These are phyloP conservation scores for Pinctada fucata DNA, from an alignment of 2,888 invertebrate genomes.

Conservation along the genomic window DNA sequence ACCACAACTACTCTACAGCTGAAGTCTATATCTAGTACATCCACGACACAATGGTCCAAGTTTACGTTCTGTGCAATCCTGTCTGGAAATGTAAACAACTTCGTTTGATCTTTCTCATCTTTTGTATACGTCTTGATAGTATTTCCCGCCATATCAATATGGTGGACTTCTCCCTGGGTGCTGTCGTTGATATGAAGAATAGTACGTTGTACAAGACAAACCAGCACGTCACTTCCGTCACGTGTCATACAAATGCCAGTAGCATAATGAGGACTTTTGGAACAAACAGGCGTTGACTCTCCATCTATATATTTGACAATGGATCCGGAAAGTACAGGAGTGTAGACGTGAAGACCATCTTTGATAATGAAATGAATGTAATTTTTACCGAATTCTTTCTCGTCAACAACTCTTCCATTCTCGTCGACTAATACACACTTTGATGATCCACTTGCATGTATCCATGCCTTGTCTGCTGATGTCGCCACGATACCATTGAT, in stretches of 20 bases:
- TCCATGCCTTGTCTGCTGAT: too few relatives aligned
- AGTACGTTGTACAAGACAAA: neutral
- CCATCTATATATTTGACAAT: too few relatives aligned
- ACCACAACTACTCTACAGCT: conserved; percentile 1
- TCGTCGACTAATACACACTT: too few relatives aligned
- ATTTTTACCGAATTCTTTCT: too few relatives aligned
- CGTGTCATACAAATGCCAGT: neutral
- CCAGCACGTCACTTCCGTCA: neutral
- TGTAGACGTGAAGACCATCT: too few relatives aligned
- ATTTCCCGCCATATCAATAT: conserved; percentile 1
- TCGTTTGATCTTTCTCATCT: neutral
- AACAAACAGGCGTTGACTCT: neutral
- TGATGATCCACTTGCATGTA: too few relatives aligned
- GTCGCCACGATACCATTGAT: too few relatives aligned
- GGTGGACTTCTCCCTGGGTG: neutral
- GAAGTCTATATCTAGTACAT: neutral
- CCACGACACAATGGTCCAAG: neutral
- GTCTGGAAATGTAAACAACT: neutral
- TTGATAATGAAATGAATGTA: too few relatives aligned
- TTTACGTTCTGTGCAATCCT: neutral
- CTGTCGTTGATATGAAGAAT: neutral
- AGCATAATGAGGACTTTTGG: neutral
- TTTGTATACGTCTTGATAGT: neutral
- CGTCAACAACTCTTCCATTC: too few relatives aligned
- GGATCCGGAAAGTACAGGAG: too few relatives aligned